These are phyloP conservation scores for Gnathonemus echidnorhynchus DNA, from an alignment of 2,113 vertebrate genomes.

Conservation along the genomic window DNA sequence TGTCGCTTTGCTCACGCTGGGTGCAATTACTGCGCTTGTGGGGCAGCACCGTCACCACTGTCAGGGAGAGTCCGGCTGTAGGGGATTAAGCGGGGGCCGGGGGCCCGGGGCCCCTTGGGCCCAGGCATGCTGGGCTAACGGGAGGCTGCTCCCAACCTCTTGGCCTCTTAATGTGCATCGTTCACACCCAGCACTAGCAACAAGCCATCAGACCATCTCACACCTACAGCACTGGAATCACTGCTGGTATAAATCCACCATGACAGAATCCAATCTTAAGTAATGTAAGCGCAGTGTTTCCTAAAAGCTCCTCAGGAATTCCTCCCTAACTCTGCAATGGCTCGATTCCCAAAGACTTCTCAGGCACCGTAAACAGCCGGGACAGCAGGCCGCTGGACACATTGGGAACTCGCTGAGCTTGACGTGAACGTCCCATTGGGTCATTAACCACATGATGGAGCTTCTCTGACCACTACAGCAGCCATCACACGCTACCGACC, in stretches of 20 bases:
- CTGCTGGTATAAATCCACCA: background rate
- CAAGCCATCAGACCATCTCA: background rate
- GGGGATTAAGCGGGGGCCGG: background rate
- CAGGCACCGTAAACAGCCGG: background rate
- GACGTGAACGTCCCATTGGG: constrained; percentile 27
- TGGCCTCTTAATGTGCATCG: background rate
- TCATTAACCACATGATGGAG: constrained; percentile 64
- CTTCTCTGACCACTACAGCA: background rate
- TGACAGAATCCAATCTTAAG: background rate
- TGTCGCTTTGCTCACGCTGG: background rate
- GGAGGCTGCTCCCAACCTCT: background rate
- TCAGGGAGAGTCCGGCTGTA: background rate
- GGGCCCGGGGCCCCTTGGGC: background rate
- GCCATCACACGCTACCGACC: constrained; percentile 41
- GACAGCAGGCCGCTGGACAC: background rate
- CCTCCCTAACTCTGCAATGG: background rate
- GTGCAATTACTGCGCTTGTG: constrained; percentile 69
- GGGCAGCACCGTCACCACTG: constrained; percentile 30
- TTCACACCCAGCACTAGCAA: background rate
- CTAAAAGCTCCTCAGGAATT: background rate
- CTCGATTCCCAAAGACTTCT: background rate
- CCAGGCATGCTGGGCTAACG: background rate
- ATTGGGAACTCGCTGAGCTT: background rate
- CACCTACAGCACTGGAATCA: background rate
- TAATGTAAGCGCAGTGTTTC: background rate